Base-by-base conservation (phyloP, 2,797 vertebrate species). In the Acomys russatus region DNA sequence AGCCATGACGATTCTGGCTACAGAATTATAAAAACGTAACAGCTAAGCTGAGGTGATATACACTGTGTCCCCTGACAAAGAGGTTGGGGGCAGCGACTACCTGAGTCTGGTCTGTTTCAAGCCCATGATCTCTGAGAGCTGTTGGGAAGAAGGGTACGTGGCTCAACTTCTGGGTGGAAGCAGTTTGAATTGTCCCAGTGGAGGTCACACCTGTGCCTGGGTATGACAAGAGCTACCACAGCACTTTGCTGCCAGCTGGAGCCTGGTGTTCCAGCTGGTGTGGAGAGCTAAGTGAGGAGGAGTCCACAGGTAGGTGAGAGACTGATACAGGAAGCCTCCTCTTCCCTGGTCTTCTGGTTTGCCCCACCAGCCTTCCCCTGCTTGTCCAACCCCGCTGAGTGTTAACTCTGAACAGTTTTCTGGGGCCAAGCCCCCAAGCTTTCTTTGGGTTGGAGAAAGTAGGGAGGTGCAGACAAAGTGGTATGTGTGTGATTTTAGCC, bases 181-280 rank as follows among this genome's bases (percentile, higher is more conserved):
- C 49, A 20, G 38, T 91, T 92, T 84, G 90, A 91, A 98, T 92
- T 14, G 15, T 95, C 96, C 92, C 84, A 88, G 83, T 56, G 79
- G 92, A 97, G 94, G 91, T 93, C 93, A 93, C 92, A 98, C 94
- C 93, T 97, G 96, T 93, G 90, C 80, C 80, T 73, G 80, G 84
- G 54, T 92, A 73, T 68, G 64, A 83, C 51, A 63, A 86, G 86
- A 71, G 88, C 94, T 94, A 71, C 94, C 91, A 59, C 64, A 93
- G 94, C 95, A 97, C 87, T 97, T 96, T 93, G 63, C n/a, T 91
- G 87, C 87, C 93, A 93, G 95, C 92, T 97, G 96, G 90, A 97
- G 93, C 66, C 83, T 93, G 35, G 64, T 82, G 49, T 94, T 96
- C 79, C 92, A 97, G 94, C 95, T 97, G 84, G 84, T 96, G 44